Evolutionary conservation across 2,113 vertebrate genomes (phyloP), one percentile per base, ranked within the genome.

Genomic region (Lota lota): DNA sequence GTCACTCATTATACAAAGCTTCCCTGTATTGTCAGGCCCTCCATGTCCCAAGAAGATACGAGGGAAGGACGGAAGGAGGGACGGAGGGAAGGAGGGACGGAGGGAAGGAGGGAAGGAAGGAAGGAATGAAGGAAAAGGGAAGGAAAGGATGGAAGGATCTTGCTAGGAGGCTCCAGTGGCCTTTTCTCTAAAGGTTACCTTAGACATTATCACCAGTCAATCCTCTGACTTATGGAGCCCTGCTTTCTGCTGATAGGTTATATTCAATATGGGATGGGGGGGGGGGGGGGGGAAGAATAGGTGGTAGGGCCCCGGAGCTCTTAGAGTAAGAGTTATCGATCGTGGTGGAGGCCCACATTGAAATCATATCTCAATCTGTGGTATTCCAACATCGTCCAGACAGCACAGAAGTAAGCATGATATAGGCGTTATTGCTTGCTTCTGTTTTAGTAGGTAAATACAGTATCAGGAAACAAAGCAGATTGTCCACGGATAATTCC

Each of bases 101-200:
- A 40, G 8, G 36, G 8, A 7, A 40, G 6, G 6, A 40, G 36
- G 3, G 11, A 40, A 11, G 40, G 40, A 47, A 10, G 10, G 6
- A 47, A 47, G 40, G 40, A 47, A 47, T 11, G 6, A 14, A 14
- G 40, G 40, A 11, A 10, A 47, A 14, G 40, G 40, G 7, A 47
- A 11, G 40, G 58, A 59, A 76, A 75, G 72, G 68, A 76, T n/a
- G 24, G 28, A 6, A 61, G 47, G 61, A 64, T 85, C 81, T 81
- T 8, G 83, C 85, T 86, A 24, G 64, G 77, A 86, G 80, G 76
- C 67, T 85, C 53, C 47, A 20, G n/a, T 77, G 83, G 70, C 82
- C 85, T 87, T 87, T 88, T 74, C 70, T 78, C 66, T 54, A 86
- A 88, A 88, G 86, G 85, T 88, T 82, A 84, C 65, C 36, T 22